Evolutionary conservation across 2,888 invertebrate species (phyloP).

Genomic region (Drosophila demipolita): DNA sequence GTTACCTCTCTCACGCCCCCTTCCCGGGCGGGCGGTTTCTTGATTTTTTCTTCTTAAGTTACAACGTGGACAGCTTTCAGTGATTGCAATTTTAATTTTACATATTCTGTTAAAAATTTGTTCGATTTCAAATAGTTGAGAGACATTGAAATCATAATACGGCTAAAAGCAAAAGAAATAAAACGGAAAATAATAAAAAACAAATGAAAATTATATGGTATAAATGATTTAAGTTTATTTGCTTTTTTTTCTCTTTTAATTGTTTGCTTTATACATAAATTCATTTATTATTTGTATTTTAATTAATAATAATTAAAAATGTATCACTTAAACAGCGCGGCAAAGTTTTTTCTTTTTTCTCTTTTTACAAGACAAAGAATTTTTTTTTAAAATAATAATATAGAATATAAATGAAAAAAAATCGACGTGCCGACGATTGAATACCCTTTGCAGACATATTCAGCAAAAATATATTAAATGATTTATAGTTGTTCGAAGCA

Average conservation of each 20-base stretch:
- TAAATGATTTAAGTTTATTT: slow-evolving; percentile 67
- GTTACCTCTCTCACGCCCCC: slow-evolving; percentile 12
- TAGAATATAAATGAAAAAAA: slow-evolving; percentile 25
- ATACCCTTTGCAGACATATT: slow-evolving; percentile 39
- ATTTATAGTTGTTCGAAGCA: slow-evolving; percentile 24
- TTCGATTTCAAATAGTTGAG: slow-evolving; percentile 21
- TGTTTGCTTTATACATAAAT: slow-evolving; percentile 72
- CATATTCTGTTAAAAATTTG: slow-evolving; percentile 2
- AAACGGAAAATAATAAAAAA: slow-evolving; percentile 24
- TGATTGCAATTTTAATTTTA: background rate
- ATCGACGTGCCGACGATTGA: slow-evolving; percentile 17
- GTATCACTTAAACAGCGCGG: slow-evolving; percentile 75
- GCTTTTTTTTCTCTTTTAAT: slow-evolving; percentile 26
- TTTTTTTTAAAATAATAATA: slow-evolving; percentile 45
- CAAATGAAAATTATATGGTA: slow-evolving; percentile 42
- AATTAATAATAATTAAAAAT: slow-evolving; percentile 57
- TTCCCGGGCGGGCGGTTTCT: slow-evolving; percentile 37
- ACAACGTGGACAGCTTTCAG: slow-evolving; percentile 1
- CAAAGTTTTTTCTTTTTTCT: slow-evolving; percentile 36
- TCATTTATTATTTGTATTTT: slow-evolving; percentile 66
- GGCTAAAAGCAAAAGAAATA: background rate
- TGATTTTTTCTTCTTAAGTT: slow-evolving; percentile 18
- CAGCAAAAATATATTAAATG: slow-evolving; percentile 12
- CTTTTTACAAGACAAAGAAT: slow-evolving; percentile 38
- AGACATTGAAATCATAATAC: slow-evolving; percentile 20